Base-by-base conservation (phyloP, 2,888 invertebrate genomes). In the Drepanosiphum platanoidis region DNA sequence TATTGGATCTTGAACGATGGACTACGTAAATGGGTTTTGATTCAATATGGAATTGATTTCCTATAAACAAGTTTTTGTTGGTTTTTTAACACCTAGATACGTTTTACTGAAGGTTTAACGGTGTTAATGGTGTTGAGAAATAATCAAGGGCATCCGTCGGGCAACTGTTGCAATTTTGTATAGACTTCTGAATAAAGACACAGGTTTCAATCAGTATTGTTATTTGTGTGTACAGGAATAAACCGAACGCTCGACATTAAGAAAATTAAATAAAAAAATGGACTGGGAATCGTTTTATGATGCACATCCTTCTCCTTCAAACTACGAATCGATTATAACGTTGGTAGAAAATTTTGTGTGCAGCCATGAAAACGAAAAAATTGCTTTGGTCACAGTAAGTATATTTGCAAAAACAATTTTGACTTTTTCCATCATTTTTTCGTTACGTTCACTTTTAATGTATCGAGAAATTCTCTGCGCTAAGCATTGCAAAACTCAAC, bases 211-310 rank as follows among this genome's bases (percentile, higher is more conserved):
- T 2, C 5, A 52, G 5, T 58, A 27, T 75, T 27, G 3, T 34
- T 34, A 34, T 46, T 46, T 32, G 15, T 79, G 15, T 66, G 66
- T n/a, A 15, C 34, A 77, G 77, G 15, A 79, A 30, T 27, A 13
- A 30, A 46, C 9, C 34, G 18, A 52, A 18, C 15, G 3, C 22
- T 52, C 1, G 9, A 52, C 3, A 18, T 42, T 52, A n/a, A n/a
- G n/a, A n/a, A n/a, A n/a, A n/a, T n/a, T n/a, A n/a, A n/a, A 61
- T 27, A 52, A 3, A 39, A 82, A 72, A 32, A 83, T 83, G 83
- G 71, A 86, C 46, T 96, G 96, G 95, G 95, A 96, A 91, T 94
- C 95, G 88, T 96, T 96, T 91, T 96, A 95, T 89, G 93, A 94
- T 11, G 92, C 93, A 86, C 94, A 95, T 90, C 91, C 94, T 87